Base-by-base conservation (phyloP, 2,888 invertebrate species). In the Cephalotes varians region DNA sequence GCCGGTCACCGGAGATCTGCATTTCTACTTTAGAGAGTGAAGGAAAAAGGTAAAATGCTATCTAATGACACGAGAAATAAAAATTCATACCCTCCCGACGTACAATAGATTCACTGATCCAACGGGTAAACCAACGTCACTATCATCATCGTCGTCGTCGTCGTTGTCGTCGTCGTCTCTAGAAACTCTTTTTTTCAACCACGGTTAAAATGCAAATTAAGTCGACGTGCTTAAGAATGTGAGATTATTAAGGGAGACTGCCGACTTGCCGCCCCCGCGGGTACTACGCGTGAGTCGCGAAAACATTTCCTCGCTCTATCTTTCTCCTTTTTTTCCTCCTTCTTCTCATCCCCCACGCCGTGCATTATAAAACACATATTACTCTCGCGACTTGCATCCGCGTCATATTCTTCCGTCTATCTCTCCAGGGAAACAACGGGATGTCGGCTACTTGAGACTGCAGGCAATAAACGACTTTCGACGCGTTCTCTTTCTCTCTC, bases 171-270 rank as follows among this genome's bases (percentile, higher is more conserved):
- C 73, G 83, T 54, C 83, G 82, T 83, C 84, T 82, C 87, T 83
- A 85, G 49, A 71, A 87, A 86, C 72, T 85, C 88, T 87, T 86
- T 82, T 85, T 89, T 84, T 84, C 71, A 58, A 85, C 79, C 72
- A 85, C 88, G 91, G 90, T 93, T 91, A 92, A 92, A 92, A 93
- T 92, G 92, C 91, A 92, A 93, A 93, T 93, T 88, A 88, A 91
- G 91, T 90, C 90, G 79, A 87, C 86, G 89, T 87, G 90, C 90
- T 92, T 91, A 89, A 93, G 92, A 92, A 92, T 91, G 92, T 87
- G 86, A 89, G 90, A 90, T 91, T 91, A 90, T 90, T 91, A 92
- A 91, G 90, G 88, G 90, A 86, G 83, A 83, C 85, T 84, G 85
- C 54, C 81, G 74, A 73, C 85, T 82, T 76, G 81, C 76, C 85